phyloP scores from a whole-genome alignment of 2,797 vertebrate genomes.

The Melanotaenia maccullochi region DNA sequence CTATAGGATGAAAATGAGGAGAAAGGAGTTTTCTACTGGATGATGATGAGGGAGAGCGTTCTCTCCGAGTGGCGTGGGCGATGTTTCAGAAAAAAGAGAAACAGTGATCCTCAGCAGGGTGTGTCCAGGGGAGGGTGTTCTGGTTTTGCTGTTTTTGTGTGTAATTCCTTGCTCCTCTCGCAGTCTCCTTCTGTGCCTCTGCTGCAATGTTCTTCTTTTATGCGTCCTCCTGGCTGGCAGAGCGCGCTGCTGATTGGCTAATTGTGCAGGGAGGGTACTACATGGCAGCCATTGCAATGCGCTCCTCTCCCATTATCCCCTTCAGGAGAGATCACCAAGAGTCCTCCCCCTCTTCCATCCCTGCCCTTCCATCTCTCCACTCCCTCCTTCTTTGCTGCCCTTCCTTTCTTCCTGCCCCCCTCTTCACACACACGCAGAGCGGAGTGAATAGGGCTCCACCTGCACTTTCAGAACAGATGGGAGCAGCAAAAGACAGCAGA shows the following conservation, averaged over 20 bases:
- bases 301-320: conserved; percentile 86
- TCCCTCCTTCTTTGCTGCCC: conserved; percentile 74
- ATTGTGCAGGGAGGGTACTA: conserved; percentile 88
- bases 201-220: conserved; percentile 91
- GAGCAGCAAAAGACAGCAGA: conserved; percentile 84
- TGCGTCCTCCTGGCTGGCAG: conserved; percentile 86
- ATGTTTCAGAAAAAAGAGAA: conserved; percentile 83
- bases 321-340: conserved; percentile 85
- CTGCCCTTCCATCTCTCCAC: conserved; percentile 78
- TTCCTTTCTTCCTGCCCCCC: conserved; percentile 79
- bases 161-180: conserved; percentile 86
- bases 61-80: conserved; percentile 86
- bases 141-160: conserved; percentile 82
- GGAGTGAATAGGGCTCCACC: conserved; percentile 87
- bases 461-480: conserved; percentile 87
- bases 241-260: conserved; percentile 87
- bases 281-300: conserved; percentile 87
- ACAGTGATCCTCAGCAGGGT: conserved; percentile 88
- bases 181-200: conserved; percentile 88
- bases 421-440: conserved; percentile 72
- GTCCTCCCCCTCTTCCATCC: conserved; percentile 65
- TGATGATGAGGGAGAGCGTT: conserved; percentile 85
- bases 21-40: conserved; percentile 83
- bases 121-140: conserved; percentile 88
- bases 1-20: conserved; percentile 85